These are phyloP conservation scores for Bibio marci DNA, from an alignment of 2,888 invertebrate species.

Conservation along the genomic window DNA sequence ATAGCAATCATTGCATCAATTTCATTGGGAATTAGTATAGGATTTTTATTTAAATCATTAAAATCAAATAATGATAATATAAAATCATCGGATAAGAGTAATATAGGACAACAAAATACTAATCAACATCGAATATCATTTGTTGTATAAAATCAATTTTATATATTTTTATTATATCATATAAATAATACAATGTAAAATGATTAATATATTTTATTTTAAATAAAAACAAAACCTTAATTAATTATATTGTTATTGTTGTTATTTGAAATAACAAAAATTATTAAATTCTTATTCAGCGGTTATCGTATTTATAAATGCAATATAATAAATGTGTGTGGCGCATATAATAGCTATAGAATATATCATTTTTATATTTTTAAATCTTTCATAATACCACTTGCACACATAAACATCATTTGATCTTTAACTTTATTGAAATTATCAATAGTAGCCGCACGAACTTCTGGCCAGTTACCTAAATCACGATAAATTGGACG, in stretches of 20 bases:
- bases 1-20: constrained; percentile 4
- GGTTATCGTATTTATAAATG: too few relatives aligned
- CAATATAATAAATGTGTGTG: too few relatives aligned
- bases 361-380: constrained; percentile 17
- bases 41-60: not conserved
- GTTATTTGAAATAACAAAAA: too few relatives aligned
- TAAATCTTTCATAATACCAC: constrained; percentile 59
- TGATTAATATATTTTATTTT: too few relatives aligned
- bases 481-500: constrained; percentile 76
- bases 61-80: too few relatives aligned
- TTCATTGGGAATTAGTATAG: constrained; percentile 2
- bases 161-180: too few relatives aligned
- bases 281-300: too few relatives aligned
- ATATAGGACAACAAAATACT: not conserved
- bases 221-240: too few relatives aligned
- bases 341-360: too few relatives aligned
- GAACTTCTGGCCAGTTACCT: constrained; percentile 57
- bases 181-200: too few relatives aligned
- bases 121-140: constrained; percentile 5
- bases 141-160: too few relatives aligned
- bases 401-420: constrained; percentile 74
- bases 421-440: constrained; percentile 47
- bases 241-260: too few relatives aligned
- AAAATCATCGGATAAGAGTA: not conserved
- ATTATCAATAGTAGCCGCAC: constrained; percentile 49